Evolutionary conservation across 2,888 invertebrate genomes (phyloP).

Genomic region (Thecocarcelia acutangulata): DNA sequence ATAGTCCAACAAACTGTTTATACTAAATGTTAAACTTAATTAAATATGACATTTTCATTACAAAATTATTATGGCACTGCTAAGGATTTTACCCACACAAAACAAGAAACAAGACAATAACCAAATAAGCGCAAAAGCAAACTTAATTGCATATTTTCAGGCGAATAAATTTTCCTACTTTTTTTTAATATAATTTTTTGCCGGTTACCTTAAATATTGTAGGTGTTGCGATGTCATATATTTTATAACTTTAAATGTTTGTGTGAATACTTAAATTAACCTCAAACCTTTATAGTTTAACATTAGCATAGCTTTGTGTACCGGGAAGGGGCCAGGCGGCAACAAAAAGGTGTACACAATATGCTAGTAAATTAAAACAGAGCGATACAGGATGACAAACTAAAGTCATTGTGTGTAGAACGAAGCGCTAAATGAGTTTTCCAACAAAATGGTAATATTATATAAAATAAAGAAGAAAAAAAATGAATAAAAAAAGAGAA

Average conservation of each 20-base stretch:
- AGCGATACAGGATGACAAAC: background rate
- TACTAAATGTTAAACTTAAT: conserved; percentile 63
- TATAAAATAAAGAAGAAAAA: conserved; percentile 24
- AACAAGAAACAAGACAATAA: background rate
- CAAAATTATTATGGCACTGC: conserved; percentile 49
- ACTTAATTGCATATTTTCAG: conserved; percentile 70
- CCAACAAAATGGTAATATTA: conserved; percentile 46
- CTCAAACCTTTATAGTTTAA: conserved; percentile 59
- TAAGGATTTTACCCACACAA: background rate
- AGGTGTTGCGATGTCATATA: conserved; percentile 36
- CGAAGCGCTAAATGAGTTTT: conserved; percentile 25
- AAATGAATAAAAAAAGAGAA: conserved; percentile 4
- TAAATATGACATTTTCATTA: conserved; percentile 66
- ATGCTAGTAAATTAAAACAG: background rate
- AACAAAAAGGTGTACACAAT: background rate
- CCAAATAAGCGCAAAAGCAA: conserved; percentile 14
- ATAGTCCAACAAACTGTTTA: conserved; percentile 43
- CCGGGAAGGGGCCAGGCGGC: conserved; percentile 33
- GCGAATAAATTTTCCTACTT: conserved; percentile 63
- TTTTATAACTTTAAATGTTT: conserved; percentile 23
- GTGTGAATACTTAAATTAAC: conserved; percentile 64
- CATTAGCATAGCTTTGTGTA: conserved; percentile 57
- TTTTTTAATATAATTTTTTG: conserved; percentile 38
- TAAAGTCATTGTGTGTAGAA: conserved; percentile 27
- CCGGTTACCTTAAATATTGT: conserved; percentile 4